These are phyloP conservation scores for Pycnomerus fuliginosus DNA, from an alignment of 2,888 invertebrate species.

Conservation along the genomic window DNA sequence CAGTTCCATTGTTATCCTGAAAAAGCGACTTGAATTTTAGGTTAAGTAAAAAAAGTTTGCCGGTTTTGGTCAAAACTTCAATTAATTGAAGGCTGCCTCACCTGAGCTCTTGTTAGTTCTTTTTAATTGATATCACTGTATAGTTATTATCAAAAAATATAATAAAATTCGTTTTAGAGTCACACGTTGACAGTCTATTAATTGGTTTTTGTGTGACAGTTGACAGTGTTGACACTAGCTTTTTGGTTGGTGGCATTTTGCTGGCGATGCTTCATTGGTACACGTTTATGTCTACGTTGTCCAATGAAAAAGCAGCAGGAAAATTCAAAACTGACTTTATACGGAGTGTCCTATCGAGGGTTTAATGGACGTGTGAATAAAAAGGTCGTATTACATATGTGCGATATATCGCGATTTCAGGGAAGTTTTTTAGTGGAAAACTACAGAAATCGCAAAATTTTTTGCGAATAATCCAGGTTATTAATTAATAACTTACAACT, in stretches of 20 bases:
- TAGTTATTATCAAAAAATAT: conserved; percentile 12
- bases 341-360: too few relatives aligned
- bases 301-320: too few relatives aligned
- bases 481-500: too few relatives aligned
- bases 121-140: neutral
- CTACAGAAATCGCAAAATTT: too few relatives aligned
- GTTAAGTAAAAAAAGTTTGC: conserved; percentile 11
- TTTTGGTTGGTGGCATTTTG: conserved; percentile 26
- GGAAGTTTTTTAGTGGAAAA: too few relatives aligned
- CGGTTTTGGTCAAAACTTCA: conserved; percentile 2
- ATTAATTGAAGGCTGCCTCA: neutral
- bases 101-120: conserved; percentile 5
- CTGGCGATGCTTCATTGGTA: conserved; percentile 43
- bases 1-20: conserved; percentile 33
- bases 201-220: conserved; percentile 9
- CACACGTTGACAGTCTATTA: conserved; percentile 30
- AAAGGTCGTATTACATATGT: too few relatives aligned
- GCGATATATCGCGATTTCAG: too few relatives aligned
- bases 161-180: neutral
- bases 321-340: too few relatives aligned
- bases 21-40: conserved; percentile 7
- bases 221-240: too few relatives aligned
- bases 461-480: too few relatives aligned
- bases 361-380: too few relatives aligned
- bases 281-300: too few relatives aligned